Conservation (phyloP, 2,113 vertebrate genomes). For the Circaetus cinerascens region DNA sequence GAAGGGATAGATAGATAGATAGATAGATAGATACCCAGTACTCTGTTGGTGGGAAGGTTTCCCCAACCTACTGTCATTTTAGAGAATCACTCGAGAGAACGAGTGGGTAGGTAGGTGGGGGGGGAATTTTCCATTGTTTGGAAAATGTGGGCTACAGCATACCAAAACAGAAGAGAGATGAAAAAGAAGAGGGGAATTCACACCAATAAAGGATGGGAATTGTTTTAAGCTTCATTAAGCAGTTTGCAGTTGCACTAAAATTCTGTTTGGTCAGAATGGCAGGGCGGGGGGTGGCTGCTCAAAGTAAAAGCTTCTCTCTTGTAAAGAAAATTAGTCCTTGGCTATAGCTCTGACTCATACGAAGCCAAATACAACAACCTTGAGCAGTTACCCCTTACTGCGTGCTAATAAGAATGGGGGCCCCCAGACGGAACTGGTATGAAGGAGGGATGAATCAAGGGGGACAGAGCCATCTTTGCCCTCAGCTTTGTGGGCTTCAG, state of each 20-base stretch:
- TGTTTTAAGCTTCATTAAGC: background rate
- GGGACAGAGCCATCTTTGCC: background rate
- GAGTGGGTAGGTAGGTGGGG: background rate
- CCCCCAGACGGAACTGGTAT: background rate
- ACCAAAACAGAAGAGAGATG: background rate
- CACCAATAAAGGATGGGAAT: background rate
- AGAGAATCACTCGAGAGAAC: background rate
- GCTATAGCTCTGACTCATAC: background rate
- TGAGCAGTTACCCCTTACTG: background rate
- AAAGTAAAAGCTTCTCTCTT: slow-evolving; percentile 3
- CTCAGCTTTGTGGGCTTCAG: background rate
- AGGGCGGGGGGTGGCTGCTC: background rate
- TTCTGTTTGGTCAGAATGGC: background rate
- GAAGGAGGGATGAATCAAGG: background rate
- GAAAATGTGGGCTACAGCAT: background rate
- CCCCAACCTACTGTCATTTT: background rate
- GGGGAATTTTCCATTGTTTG: background rate
- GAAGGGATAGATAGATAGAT: background rate
- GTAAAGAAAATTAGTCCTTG: background rate
- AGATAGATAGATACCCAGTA: background rate
- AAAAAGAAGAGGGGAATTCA: slow-evolving; percentile 24
- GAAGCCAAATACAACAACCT: background rate
- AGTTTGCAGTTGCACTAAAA: background rate
- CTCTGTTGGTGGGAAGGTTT: background rate
- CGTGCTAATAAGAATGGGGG: rapidly evolving